Conservation (phyloP, 2,888 invertebrate species). For the Idaea aversata region DNA sequence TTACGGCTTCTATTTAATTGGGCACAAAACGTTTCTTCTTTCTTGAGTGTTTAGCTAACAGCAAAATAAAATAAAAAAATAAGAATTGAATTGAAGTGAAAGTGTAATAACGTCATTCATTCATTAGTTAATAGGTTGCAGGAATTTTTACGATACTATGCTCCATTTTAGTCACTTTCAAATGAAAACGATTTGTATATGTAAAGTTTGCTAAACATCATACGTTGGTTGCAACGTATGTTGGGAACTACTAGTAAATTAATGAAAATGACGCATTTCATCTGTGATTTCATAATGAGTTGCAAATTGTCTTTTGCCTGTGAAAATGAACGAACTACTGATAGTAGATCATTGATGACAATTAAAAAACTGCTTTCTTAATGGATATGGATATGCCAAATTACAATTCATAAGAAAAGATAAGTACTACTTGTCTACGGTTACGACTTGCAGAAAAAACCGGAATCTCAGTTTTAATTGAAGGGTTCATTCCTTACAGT, state of each 20-base stretch:
- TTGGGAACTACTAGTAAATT: background rate
- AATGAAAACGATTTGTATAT: constrained; percentile 4
- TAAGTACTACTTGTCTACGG: constrained; percentile 33
- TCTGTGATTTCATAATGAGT: constrained; percentile 41
- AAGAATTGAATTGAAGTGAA: constrained; percentile 5
- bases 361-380: constrained; percentile 50
- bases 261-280: constrained; percentile 18
- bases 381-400: constrained; percentile 50
- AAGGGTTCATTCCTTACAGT: constrained; percentile 58
- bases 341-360: constrained; percentile 19
- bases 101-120: constrained; percentile 8
- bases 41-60: constrained; percentile 13
- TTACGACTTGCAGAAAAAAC: constrained; percentile 42
- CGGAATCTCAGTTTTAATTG: constrained; percentile 66
- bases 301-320: constrained; percentile 43
- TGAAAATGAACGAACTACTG: constrained; percentile 44
- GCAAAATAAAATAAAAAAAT: constrained; percentile 10
- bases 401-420: constrained; percentile 47
- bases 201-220: constrained; percentile 15
- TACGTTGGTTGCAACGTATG: background rate
- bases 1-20: constrained; percentile 52
- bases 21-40: constrained; percentile 35
- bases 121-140: constrained; percentile 3
- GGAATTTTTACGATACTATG: background rate
- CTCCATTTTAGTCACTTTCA: constrained; percentile 2